Evolutionary conservation across 2,888 invertebrate species (phyloP).

Genomic region (Scotopteryx bipunctaria): DNA sequence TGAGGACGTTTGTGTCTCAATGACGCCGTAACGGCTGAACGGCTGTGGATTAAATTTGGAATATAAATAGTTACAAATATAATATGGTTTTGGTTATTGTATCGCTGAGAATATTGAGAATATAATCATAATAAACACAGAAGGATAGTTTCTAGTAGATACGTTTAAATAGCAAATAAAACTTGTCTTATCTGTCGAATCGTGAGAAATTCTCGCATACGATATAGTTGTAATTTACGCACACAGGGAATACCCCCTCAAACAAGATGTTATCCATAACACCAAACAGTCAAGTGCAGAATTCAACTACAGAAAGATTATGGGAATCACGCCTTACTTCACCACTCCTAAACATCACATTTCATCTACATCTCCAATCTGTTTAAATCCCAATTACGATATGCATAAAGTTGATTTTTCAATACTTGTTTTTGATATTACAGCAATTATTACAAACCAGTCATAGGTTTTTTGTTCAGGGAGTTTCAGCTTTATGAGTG

Average conservation of each 20-base stretch:
- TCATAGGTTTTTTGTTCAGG: slow-evolving; percentile 35
- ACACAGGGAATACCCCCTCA: slow-evolving; percentile 36
- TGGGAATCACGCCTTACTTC: slow-evolving; percentile 73
- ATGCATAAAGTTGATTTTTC: slow-evolving; percentile 39
- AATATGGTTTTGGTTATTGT: too few species aligned
- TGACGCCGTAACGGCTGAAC: too few species aligned
- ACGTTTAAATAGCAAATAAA: too few species aligned
- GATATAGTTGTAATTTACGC: slow-evolving; percentile 45
- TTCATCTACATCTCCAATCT: neutral
- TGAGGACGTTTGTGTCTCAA: too few species aligned
- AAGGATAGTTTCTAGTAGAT: too few species aligned
- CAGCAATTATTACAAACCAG: slow-evolving; percentile 45
- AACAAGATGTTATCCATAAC: slow-evolving; percentile 74
- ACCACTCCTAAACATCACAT: slow-evolving; percentile 41
- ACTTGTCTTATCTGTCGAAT: too few species aligned
- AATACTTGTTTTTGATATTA: slow-evolving; percentile 24
- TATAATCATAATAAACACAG: too few species aligned
- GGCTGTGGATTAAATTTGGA: too few species aligned
- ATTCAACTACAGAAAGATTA: slow-evolving; percentile 76
- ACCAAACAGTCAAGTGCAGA: slow-evolving; percentile 73
- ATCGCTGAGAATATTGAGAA: too few species aligned
- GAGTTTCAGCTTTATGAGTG: slow-evolving; percentile 36
- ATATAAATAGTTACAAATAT: too few species aligned
- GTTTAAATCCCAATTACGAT: slow-evolving; percentile 13
- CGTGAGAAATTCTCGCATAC: slow-evolving; percentile 58